Evolutionary conservation across 2,797 vertebrate genomes (phyloP).

Genomic region (Myotis planiceps): DNA sequence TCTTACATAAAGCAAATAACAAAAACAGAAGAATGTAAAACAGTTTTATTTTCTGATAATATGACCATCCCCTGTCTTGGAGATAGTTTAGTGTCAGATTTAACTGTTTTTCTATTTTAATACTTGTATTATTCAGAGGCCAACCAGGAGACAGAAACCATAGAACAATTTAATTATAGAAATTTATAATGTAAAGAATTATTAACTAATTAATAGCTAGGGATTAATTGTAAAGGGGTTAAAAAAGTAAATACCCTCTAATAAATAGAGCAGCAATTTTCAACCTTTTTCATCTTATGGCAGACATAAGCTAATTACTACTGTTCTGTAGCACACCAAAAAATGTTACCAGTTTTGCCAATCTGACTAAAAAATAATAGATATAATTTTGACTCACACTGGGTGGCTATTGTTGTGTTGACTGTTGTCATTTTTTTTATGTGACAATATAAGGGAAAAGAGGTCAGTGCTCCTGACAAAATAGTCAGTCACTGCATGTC

Average conservation of each 20-base stretch:
- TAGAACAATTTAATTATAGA: background rate
- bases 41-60: background rate
- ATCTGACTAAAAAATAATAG: background rate
- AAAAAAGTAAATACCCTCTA: background rate
- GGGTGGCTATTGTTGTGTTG: background rate
- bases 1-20: background rate
- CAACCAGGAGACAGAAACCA: background rate
- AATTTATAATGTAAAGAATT: background rate
- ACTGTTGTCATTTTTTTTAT: background rate
- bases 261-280: background rate
- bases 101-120: background rate
- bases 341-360: background rate
- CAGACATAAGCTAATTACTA: too few species aligned
- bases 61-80: background rate
- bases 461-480: background rate
- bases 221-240: background rate
- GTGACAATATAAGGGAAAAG: background rate
- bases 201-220: background rate
- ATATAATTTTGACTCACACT: background rate
- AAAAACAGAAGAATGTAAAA: background rate
- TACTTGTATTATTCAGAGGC: background rate
- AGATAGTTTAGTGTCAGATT: background rate
- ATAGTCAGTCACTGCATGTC: background rate
- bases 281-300: too few species aligned
- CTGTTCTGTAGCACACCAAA: too few species aligned